Evolutionary conservation across 2,888 invertebrate species (phyloP).

Genomic region (Drosophila nr. perissopoda): DNA sequence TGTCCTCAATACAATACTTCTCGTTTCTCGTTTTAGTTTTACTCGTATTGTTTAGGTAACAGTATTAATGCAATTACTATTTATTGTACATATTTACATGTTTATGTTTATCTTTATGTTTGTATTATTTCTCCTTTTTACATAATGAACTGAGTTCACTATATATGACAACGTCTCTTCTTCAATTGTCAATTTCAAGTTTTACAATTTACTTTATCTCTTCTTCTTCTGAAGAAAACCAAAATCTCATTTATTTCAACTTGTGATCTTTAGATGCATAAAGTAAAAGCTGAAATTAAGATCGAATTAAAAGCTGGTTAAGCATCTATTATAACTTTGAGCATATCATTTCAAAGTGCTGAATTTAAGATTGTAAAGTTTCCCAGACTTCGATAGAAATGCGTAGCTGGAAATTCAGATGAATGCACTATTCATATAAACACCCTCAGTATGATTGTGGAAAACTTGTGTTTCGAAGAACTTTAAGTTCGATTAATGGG

Average conservation of each 20-base stretch:
- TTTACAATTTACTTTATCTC: neutral
- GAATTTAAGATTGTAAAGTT: neutral
- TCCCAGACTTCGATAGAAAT: neutral
- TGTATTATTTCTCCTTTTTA: neutral
- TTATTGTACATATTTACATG: conserved; percentile 25
- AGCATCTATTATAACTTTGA: neutral
- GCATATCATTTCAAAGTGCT: neutral
- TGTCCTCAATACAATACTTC: neutral
- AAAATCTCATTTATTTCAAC: neutral
- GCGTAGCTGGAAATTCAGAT: neutral
- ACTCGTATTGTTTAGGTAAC: conserved; percentile 12
- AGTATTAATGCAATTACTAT: conserved; percentile 11
- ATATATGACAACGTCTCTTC: neutral
- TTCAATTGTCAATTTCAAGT: neutral
- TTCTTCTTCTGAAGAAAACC: neutral
- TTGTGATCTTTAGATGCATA: neutral
- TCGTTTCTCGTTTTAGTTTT: conserved; percentile 1
- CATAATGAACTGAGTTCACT: neutral
- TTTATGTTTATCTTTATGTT: neutral
- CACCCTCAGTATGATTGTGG: neutral
- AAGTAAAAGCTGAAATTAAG: neutral
- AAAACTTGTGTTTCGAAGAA: neutral
- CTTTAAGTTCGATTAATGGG: neutral
- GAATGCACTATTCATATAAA: neutral
- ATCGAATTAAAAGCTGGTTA: neutral